Evolutionary conservation across 2,888 invertebrate genomes (phyloP), one percentile per base, ranked within the genome.

Genomic region (Crepidodera aurea): DNA sequence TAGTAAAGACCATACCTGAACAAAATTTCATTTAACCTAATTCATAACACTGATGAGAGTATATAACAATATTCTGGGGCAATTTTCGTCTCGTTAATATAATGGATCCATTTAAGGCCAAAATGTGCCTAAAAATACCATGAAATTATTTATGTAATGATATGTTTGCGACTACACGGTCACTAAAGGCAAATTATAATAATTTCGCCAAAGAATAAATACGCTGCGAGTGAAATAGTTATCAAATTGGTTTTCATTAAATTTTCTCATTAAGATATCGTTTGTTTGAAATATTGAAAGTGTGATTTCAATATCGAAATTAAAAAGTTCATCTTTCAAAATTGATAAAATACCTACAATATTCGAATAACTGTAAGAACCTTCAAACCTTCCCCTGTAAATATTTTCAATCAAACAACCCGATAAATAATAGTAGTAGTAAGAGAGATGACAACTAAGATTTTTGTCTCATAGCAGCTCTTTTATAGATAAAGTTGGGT

Each of bases 131-230:
- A 62, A 67, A 69, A 67, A 57, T 56, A 57, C 59, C 59, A 57
- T 60, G 64, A 60, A 64, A 64, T 69, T 65, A 62, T 67, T 65
- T 63, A 60, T 62, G 55, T 69, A 69, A 69, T 69, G 62, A 69
- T 65, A 67, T 58, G 67, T 64, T 68, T 59, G 25, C 56, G 51
- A 42, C 46, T 34, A 62, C 60, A 65, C 51, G 51, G 58, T 66
- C 58, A 66, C 39, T 63, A 60, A 66, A 57, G 56, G 54, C 50
- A 60, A 62, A 68, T 64, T 66, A 66, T 66, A 66, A 66, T 68
- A 68, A 67, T 65, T 60, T 62, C 42, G 55, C 64, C 55, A 56
- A 48, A 66, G 62, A 64, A 66, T 68, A 66, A 66, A 66, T 68
- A 66, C 62, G 39, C 48, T 32, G 27, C 40, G 57, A 56, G 55